Percentiles rank a stretch among this genome's conserved stretches.
These are phyloP conservation scores for Pica pica DNA, from an alignment of 2,113 vertebrate species.

Conservation along the genomic window DNA sequence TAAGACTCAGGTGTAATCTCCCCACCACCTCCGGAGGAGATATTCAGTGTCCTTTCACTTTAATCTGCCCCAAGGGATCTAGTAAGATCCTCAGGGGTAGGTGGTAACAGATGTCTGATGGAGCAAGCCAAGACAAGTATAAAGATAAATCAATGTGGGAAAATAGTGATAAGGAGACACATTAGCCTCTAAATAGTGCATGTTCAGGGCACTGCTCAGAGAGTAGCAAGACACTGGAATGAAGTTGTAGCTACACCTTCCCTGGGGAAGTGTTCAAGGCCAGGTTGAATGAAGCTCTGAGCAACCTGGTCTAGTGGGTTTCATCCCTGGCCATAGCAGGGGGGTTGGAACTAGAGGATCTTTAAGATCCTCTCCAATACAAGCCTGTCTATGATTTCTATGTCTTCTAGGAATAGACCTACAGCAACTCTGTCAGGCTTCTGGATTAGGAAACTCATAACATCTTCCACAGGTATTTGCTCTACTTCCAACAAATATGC, in stretches of 20 bases:
- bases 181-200: neutral
- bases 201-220: neutral
- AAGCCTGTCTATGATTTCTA: neutral
- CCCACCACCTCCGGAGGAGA: neutral
- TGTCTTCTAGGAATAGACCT: neutral
- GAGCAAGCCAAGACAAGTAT: neutral
- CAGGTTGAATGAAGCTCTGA: neutral
- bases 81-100: neutral
- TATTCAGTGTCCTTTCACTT: neutral
- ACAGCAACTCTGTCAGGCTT: neutral
- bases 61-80: neutral
- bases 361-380: neutral
- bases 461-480: neutral
- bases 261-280: neutral
- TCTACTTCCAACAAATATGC: neutral
- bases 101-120: neutral
- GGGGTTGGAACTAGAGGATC: fast-evolving
- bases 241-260: neutral
- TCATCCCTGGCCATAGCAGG: neutral
- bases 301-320: neutral
- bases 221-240: neutral
- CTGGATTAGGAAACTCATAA: neutral
- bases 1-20: neutral
- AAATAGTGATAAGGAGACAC: neutral
- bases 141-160: neutral